Evolutionary conservation across 2,888 invertebrate genomes (phyloP).

Genomic region (Monochamus alternatus): DNA sequence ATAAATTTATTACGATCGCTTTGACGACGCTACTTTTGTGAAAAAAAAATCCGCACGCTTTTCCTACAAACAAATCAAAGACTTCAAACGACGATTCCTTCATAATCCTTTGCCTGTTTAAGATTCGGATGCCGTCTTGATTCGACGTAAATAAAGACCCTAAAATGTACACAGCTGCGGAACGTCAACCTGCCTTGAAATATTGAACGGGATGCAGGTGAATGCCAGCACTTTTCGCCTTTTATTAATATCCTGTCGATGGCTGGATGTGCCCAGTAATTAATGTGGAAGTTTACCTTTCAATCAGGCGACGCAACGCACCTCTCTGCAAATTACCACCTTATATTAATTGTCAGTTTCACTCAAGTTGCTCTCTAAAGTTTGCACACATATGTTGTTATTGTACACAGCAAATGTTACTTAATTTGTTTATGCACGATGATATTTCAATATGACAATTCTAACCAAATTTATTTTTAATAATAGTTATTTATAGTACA

Average conservation of each 20-base stretch:
- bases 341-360: too few relatives aligned
- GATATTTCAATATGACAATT: too few relatives aligned
- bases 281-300: neutral
- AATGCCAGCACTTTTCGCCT: slow-evolving; percentile 2
- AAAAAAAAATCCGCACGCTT: slow-evolving; percentile 16
- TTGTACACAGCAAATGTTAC: too few relatives aligned
- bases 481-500: too few relatives aligned
- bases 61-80: slow-evolving; percentile 15
- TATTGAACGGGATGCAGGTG: neutral
- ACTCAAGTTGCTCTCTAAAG: too few relatives aligned
- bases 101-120: slow-evolving; percentile 16
- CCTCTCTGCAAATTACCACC: too few relatives aligned
- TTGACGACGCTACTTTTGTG: neutral
- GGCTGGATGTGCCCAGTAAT: too few relatives aligned
- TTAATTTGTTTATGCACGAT: too few relatives aligned
- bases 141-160: slow-evolving; percentile 14
- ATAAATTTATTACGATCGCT: slow-evolving; percentile 14
- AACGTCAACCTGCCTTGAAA: slow-evolving; percentile 14
- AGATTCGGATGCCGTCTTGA: slow-evolving; percentile 9
- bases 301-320: too few relatives aligned
- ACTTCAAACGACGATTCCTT: slow-evolving; percentile 2
- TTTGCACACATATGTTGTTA: too few relatives aligned
- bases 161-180: slow-evolving; percentile 9
- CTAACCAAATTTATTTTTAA: too few relatives aligned
- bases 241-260: slow-evolving; percentile 7